A percentile compares a stretch with the other conserved stretches of the same genome.
Conservation (phyloP, 2,797 vertebrate species). For the Prunella strophiata region DNA sequence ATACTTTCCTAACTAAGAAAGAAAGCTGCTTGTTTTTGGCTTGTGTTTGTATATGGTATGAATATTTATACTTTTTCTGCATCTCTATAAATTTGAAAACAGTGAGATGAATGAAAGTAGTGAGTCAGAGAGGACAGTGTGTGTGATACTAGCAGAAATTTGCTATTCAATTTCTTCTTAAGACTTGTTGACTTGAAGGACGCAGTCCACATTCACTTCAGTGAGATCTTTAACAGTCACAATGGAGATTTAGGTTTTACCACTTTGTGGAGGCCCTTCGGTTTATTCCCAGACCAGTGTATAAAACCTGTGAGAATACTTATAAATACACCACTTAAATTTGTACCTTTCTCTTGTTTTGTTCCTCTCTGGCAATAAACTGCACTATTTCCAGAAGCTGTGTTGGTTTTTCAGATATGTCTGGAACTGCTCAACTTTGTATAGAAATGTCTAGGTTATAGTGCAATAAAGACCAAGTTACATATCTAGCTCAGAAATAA, state of each 20-base stretch:
- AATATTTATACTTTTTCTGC: slow-evolving; percentile 71
- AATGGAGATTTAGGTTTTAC: slow-evolving; percentile 19
- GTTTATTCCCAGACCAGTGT: not conserved
- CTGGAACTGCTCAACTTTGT: not conserved
- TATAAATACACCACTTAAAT: not conserved
- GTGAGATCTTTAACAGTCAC: slow-evolving; percentile 34
- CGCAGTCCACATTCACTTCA: slow-evolving; percentile 28
- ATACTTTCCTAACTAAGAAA: slow-evolving; percentile 52
- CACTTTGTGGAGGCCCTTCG: not conserved
- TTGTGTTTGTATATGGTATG: slow-evolving; percentile 64
- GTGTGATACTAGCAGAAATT: slow-evolving; percentile 59
- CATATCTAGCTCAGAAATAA: not conserved
- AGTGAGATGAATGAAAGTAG: slow-evolving; percentile 66
- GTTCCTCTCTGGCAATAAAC: not conserved
- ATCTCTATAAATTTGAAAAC: slow-evolving; percentile 63
- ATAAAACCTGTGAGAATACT: not conserved
- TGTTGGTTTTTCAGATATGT: not conserved
- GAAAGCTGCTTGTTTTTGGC: not conserved
- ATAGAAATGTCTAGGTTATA: not conserved
- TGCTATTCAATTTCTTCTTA: slow-evolving; percentile 65
- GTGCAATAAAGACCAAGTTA: not conserved
- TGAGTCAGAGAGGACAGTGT: slow-evolving; percentile 57
- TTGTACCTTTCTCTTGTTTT: not conserved
- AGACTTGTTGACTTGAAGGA: slow-evolving; percentile 61
- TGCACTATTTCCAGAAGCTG: not conserved